Evolutionary conservation across 2,113 vertebrate species (phyloP).

Genomic region (Ctenomys sociabilis): DNA sequence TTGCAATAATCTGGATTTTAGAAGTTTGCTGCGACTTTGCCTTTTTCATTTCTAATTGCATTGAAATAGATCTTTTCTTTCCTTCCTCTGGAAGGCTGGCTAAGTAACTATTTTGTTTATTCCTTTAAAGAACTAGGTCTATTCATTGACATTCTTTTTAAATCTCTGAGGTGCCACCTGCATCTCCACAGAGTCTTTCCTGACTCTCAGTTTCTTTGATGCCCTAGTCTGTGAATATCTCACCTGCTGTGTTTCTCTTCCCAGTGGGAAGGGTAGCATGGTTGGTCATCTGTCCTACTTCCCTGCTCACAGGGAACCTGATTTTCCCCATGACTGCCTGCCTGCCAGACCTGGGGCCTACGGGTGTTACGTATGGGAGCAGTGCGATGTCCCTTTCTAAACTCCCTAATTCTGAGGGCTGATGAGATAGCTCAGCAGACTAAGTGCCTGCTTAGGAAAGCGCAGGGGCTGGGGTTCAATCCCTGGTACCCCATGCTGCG

Average conservation of each 20-base stretch:
- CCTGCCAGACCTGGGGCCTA: neutral
- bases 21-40: neutral
- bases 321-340: neutral
- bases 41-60: neutral
- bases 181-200: neutral
- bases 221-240: neutral
- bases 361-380: neutral
- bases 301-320: neutral
- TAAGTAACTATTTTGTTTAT: neutral
- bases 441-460: too few species aligned
- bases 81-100: neutral
- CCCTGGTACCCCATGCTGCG: too few species aligned
- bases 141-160: neutral
- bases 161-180: neutral
- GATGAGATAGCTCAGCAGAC: too few species aligned
- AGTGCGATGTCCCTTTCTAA: neutral
- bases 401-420: neutral
- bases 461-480: too few species aligned
- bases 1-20: neutral
- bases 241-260: neutral
- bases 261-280: neutral
- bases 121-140: neutral
- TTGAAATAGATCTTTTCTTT: neutral
- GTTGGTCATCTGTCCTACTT: neutral
- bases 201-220: neutral